Evolutionary conservation across 2,888 invertebrate species (phyloP), one percentile per base, ranked within the genome.

Genomic region (Leuctra nigra): DNA sequence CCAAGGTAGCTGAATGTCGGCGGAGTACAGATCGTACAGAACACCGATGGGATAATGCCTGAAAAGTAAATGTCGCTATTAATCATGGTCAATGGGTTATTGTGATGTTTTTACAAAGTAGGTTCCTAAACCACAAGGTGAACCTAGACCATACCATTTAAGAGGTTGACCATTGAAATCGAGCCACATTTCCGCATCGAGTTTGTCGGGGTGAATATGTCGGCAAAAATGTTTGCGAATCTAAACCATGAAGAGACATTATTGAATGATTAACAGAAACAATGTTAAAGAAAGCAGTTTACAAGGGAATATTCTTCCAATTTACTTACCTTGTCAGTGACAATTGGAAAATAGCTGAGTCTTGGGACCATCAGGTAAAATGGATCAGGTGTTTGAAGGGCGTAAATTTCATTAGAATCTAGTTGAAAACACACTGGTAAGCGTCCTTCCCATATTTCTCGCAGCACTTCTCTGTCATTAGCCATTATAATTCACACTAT

Each of bases 401-500:
- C 89, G 70, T 83, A 84, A 23, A 92, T 85, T 78, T 98, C 96
- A 66, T 94, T 91, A 29, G 86, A 80, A 66, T 92, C 83, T 52
- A 98, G 76, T 66, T 85, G 84, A 72, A 99, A 97, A 73, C 93
- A 92, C 56, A 97, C 84, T 0, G 98, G 96, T 50, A 99, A 77
- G 72, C 91, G 89, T 20, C 94, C 94, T 66, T 95, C 93, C 97
- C 97, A 98, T 65, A 96, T 84, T 76, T 94, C 93, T 58, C 96
- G 80, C 56, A 96, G 75, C 58, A 97, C 86, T 80, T 98, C 94
- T 67, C 95, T 81, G 72, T 99, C 98, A 69, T 93, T 91, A 61
- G 93, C 92, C 95, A 95, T 95, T n/a, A n/a, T n/a, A n/a, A n/a
- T n/a, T n/a, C n/a, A n/a, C n/a, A n/a, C n/a, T n/a, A n/a, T n/a